phyloP scores from a whole-genome alignment of 1,140 invertebrate species.

The Diorhabda sublineata region DNA sequence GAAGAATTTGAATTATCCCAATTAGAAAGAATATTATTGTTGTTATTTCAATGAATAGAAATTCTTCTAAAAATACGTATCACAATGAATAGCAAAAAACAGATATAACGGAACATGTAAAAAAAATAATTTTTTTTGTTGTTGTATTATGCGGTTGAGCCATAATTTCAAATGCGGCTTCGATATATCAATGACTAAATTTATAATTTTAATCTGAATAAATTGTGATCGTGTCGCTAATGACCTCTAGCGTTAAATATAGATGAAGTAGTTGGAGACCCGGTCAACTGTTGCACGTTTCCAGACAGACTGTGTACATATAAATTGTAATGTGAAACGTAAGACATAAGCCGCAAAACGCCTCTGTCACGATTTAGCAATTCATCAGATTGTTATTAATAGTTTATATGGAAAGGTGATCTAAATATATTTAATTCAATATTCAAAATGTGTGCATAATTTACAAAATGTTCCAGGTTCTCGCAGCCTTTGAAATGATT shows the following conservation, averaged over 20 bases:
- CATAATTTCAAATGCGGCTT: not conserved
- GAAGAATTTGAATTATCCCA: too few relatives aligned
- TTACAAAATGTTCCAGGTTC: too few relatives aligned
- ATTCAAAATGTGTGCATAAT: too few relatives aligned
- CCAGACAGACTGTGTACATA: constrained; percentile 19
- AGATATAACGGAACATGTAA: too few relatives aligned
- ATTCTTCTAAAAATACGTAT: too few relatives aligned
- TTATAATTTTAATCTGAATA: not conserved
- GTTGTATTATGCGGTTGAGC: too few relatives aligned
- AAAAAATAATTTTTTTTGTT: too few relatives aligned
- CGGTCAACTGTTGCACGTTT: constrained; percentile 32
- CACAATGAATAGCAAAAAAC: too few relatives aligned
- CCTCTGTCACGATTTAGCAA: constrained; percentile 35
- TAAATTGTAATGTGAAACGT: not conserved
- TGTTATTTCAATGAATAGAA: too few relatives aligned
- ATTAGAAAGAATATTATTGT: too few relatives aligned
- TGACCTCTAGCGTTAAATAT: constrained; percentile 29
- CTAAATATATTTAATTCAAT: constrained; percentile 8
- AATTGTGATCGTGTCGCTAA: constrained; percentile 13
- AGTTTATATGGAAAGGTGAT: constrained; percentile 30
- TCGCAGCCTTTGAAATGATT: too few relatives aligned
- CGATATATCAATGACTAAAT: not conserved
- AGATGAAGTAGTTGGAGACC: constrained; percentile 26
- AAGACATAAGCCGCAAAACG: constrained; percentile 21
- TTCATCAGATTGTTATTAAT: constrained; percentile 36